Base-by-base conservation (phyloP, 2,797 vertebrate species). In the Notolepis coatsorum region DNA sequence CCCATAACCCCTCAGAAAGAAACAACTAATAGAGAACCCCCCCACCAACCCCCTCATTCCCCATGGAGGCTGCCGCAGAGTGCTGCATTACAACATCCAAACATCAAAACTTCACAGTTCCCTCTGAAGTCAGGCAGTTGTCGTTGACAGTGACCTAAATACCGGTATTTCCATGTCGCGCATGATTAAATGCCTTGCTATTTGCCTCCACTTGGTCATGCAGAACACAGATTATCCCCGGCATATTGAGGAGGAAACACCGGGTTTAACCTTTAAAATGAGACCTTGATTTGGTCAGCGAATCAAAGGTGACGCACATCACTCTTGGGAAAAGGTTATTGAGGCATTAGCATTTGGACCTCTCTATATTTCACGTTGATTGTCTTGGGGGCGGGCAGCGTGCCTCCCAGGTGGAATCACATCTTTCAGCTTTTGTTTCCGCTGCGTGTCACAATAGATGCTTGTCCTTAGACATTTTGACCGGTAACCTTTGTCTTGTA, bases 251-350 rank as follows among this genome's bases (percentile, higher is more conserved):
- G 61, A 73, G 54, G 55, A 59, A 79, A 67, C 51, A 39, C 59
- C 63, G n/a, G 23, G 70, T 81, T 84, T 88, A 85, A 91, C 87
- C 87, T 89, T 90, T 87, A 79, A 80, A 85, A 80, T 72, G 60
- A 77, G 70, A 77, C 51, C 51, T 41, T 59, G 73, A 80, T 82
- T 55, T 30, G 55, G 53, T 28, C 58, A 30, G 28, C 53, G 65
- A 72, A 73, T 73, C 64, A 75, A 60, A 74, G 74, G 69, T 86
- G 77, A 72, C 82, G 75, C 55, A 56, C 77, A 81, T 90, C 86
- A 83, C 51, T 89, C 85, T 46, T 57, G 56, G 61, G 78, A 72
- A 90, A 89, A 89, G 86, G 87, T 90, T 90, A 89, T 73, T 61
- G 71, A 83, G 79, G 73, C 73, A 79, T 89, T 88, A 87, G 78